Base-by-base conservation (phyloP, 2,888 invertebrate species). In the Ochropleura plecta region DNA sequence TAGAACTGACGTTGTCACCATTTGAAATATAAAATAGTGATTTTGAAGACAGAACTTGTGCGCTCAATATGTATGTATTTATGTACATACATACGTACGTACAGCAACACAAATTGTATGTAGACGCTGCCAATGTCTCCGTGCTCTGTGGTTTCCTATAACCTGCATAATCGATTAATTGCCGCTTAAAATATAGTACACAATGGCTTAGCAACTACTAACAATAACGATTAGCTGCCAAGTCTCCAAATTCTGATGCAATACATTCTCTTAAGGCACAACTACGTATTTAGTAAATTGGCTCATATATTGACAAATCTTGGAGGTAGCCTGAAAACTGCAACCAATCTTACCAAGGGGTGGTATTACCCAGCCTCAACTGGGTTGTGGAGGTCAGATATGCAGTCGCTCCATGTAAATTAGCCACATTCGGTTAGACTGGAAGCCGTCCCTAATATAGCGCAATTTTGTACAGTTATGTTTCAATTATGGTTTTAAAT, bases 171-270 rank as follows among this genome's bases (percentile, higher is more conserved):
- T 16, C 6, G 8, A 73, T 49, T 44, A 63, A 64, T 57, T 74
- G 40, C 42, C 5, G 20, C 40, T 62, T 18, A 14, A 71, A 40
- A 5, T 20, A 20, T 30, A 51, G 2, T 10, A 20, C 14, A 46
- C 14, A 46, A 30, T 48, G 6, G 30, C 42, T 74, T 16, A 44
- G 74, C 12, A 30, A 16, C 42, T 18, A 57, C 20, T 53, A 71
- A 73, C 18, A 62, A 42, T 53, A 48, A 30, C 30, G n/a, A 63
- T 48, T 63, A 63, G 40, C 46, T 51, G 44, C 51, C 4, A 53
- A 40, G 9, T 62, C 72, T 10, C 42, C 55, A 3, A 73, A 16
- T 51, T 46, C 46, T 46, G 51, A 46, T 14, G 40, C 30, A 40
- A 51, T 12, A 51, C 42, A 60, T 18, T 18, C 46, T 20, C 7